Percentiles rank a stretch among this genome's conserved stretches.
Evolutionary conservation across 2,113 vertebrate genomes (phyloP).

Genomic region (Fukomys damarensis): DNA sequence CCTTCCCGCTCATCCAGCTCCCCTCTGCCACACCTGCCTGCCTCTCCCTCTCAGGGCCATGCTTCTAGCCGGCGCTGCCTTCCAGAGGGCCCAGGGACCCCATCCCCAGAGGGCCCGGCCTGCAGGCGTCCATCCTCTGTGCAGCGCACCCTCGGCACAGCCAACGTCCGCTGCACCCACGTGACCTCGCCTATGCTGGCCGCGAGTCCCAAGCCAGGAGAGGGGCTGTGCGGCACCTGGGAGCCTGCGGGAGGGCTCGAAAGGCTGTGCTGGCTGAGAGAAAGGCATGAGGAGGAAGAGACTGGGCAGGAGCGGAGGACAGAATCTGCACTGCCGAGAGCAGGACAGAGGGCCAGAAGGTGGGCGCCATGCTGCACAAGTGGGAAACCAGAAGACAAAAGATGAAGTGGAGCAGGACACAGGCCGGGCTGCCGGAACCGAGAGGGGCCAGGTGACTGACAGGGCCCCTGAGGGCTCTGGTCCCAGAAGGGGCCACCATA

Average conservation of each 20-base stretch:
- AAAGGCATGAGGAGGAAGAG: neutral
- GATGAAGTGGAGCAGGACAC: no score
- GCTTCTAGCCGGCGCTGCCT: neutral
- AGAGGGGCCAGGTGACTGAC: neutral
- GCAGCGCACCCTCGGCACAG: no score
- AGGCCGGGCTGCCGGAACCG: neutral
- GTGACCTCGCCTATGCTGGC: neutral
- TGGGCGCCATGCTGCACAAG: neutral
- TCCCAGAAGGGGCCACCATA: neutral
- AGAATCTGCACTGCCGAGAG: no score
- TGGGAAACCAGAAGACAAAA: neutral
- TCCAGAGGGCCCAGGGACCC: neutral
- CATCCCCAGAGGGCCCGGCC: neutral
- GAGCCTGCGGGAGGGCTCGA: neutral
- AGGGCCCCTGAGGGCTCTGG: neutral
- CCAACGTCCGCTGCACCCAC: rapidly evolving
- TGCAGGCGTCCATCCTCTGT: neutral
- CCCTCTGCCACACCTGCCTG: no score
- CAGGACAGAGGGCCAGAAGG: neutral
- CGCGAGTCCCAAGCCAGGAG: neutral
- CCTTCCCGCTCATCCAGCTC: no score
- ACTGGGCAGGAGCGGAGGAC: rapidly evolving
- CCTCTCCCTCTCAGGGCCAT: no score
- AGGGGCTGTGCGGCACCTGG: neutral
- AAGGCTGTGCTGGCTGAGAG: neutral